Base-by-base conservation (phyloP, 2,797 vertebrate species). In the Lemur catta region DNA sequence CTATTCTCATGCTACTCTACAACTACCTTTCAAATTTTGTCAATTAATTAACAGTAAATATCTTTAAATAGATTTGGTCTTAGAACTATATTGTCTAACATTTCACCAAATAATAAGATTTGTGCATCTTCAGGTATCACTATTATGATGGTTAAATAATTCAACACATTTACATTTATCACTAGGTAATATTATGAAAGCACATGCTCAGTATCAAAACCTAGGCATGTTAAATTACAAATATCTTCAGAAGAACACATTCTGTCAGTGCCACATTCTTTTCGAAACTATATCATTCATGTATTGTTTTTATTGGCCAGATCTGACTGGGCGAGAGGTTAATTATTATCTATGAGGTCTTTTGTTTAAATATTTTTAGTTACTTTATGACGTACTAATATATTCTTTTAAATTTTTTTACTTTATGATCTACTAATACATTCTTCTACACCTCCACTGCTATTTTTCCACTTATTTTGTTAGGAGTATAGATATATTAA, bases 11-110 rank as follows among this genome's bases (percentile, higher is more conserved):
- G 89, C 22, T 81, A 96, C 59, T 91, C 63, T 61, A 87, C 15
- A 94, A 59, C 4, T 81, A 50, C 22, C 50, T 94, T 93, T 95
- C 82, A 96, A 91, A 82, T 97, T 91, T 86, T 85, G 63, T 89
- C 92, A 95, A 91, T 18, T 38, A 80, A 85, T 90, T 50, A 95
- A 87, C 41, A 69, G 59, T 80, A 96, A 75, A 43, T 84, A 94
- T 87, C 22, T 89, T 67, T 71, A 93, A 96, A 84, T 15, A 89
- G 35, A 95, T 41, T 18, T 94, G 75, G 43, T 96, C 71, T 93
- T 81, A 94, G 38, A 93, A 87, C 13, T n/a, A 91, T 7, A 72
- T 0, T 75, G 14, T 41, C 71, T 97, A 84, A 78, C 24, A 30
- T 89, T 91, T 95, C 46, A 87, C 55, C 69, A 86, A 89, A 89